Base-by-base conservation (phyloP, 2,797 vertebrate species). In the Epinephelus coioides region DNA sequence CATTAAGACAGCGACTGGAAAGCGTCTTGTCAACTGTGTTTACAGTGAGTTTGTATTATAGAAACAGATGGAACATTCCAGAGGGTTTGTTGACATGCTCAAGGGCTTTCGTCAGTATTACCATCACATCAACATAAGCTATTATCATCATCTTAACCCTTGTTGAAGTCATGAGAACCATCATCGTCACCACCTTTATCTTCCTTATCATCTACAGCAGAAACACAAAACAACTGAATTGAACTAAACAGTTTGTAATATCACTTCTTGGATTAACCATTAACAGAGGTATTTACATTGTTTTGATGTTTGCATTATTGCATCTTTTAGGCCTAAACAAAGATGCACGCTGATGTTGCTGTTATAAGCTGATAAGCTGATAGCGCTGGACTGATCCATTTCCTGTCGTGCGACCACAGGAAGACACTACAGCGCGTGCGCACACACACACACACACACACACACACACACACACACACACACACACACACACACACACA, bases 41-140 rank as follows among this genome's bases (percentile, higher is more conserved):
- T 90, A 90, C 85, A 83, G 63, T 44, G 44, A 76, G 70, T 71
- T 57, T 84, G 81, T 72, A 18, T 85, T 76, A 69, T 65, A 83
- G 79, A 84, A 86, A 85, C 86, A 86, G 68, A 83, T 25, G 78
- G 87, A 90, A 87, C 77, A 86, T 88, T 89, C 91, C 83, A 13
- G 55, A 69, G 67, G 56, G 76, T 59, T 79, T 77, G 79, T 68
- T 73, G 70, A 86, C 49, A n/a, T 81, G 73, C 56, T 43, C 49
- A 51, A 8, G 23, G 38, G 13, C 47, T 85, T 77, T 73, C 61
- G n/a, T 82, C 79, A 85, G 62, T n/a, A 49, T 82, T 61, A 68
- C 27, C 61, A 21, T 82, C 38, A 78, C n/a, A 49, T 44, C 78
- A 79, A 54, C 69, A 40, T 64, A 12, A 44, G 56, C 64, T 51